A percentile compares a stretch with the other conserved stretches of the same genome.
Conservation (phyloP, 2,797 vertebrate genomes). For the Neosilurus mollespiculum region DNA sequence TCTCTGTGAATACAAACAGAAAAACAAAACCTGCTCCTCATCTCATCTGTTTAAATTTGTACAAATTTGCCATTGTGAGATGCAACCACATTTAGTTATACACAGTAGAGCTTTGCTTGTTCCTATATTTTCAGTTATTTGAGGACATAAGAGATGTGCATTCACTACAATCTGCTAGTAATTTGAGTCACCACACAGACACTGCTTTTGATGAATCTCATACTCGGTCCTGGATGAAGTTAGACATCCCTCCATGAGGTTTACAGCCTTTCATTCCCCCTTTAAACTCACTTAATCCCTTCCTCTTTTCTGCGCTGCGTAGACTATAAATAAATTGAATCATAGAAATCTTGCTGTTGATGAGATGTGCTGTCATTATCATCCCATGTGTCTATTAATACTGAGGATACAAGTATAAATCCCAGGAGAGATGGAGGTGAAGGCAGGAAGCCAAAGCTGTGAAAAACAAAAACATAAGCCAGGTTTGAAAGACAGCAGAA, state of each 20-base stretch:
- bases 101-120: constrained; percentile 9
- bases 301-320: constrained; percentile 8
- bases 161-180: constrained; percentile 39
- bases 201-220: constrained; percentile 37
- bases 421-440: constrained; percentile 30
- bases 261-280: constrained; percentile 9
- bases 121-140: constrained; percentile 14
- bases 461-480: constrained; percentile 61
- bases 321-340: constrained; percentile 58
- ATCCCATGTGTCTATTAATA: constrained; percentile 41
- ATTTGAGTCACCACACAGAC: constrained; percentile 30
- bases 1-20: background rate
- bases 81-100: background rate
- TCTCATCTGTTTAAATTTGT: background rate
- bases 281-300: constrained; percentile 36
- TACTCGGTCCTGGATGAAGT: constrained; percentile 32
- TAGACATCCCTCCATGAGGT: constrained; percentile 29
- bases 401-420: constrained; percentile 42
- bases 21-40: background rate
- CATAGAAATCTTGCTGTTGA: constrained; percentile 45
- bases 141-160: constrained; percentile 10
- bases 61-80: constrained; percentile 8
- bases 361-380: constrained; percentile 59
- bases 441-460: constrained; percentile 50
- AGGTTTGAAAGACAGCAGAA: constrained; percentile 57